A percentile compares a stretch with the other conserved stretches of the same genome.
phyloP scores from a whole-genome alignment of 2,888 invertebrate genomes.

The Eumerus sabulonum region DNA sequence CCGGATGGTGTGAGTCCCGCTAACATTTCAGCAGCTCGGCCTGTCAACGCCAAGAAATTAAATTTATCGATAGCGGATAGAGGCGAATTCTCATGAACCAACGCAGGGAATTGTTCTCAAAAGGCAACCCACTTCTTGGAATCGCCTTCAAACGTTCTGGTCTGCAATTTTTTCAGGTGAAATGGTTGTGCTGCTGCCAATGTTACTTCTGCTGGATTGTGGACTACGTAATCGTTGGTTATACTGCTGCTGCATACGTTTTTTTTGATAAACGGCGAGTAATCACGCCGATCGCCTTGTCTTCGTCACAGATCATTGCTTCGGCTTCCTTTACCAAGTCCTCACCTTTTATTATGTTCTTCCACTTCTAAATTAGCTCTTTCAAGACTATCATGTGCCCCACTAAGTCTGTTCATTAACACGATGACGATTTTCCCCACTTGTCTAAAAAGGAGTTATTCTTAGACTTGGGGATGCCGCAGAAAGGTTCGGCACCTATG shows the following conservation, averaged over 20 bases:
- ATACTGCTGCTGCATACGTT: neutral
- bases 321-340: neutral
- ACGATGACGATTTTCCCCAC: no score
- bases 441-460: no score
- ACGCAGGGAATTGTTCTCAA: neutral
- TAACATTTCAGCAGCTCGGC: neutral
- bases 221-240: neutral
- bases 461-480: no score
- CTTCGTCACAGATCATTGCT: neutral
- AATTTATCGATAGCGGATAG: neutral
- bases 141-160: neutral
- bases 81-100: neutral
- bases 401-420: conserved; percentile 14
- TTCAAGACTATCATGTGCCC: conserved; percentile 20
- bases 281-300: neutral
- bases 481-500: no score
- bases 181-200: neutral
- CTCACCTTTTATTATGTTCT: neutral
- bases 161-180: neutral
- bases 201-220: neutral
- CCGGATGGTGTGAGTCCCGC: neutral
- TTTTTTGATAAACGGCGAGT: neutral
- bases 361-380: conserved; percentile 14
- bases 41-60: neutral
- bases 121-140: neutral